Evolutionary conservation across 2,888 invertebrate species (phyloP).

Genomic region (Cetonia aurata): DNA sequence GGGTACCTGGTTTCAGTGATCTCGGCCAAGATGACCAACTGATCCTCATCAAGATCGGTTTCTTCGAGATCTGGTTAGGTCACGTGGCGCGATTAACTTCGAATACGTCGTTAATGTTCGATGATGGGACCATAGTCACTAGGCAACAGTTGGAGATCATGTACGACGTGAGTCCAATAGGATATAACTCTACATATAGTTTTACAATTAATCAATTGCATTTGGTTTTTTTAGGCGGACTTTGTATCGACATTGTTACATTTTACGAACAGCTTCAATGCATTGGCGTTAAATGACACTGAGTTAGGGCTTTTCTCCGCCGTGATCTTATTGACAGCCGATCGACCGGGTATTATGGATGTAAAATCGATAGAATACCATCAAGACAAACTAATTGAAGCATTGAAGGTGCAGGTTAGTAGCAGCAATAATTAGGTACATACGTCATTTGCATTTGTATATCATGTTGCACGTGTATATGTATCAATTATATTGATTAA

Average conservation of each 20-base stretch:
- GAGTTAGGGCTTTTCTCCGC: constrained; percentile 92
- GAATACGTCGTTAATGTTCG: constrained; percentile 84
- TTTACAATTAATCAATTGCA: constrained; percentile 5
- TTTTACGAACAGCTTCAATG: constrained; percentile 82
- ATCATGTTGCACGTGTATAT: no score
- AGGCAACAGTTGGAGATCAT: constrained; percentile 86
- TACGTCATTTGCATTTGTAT: background rate
- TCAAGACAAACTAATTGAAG: constrained; percentile 87
- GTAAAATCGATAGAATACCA: constrained; percentile 82
- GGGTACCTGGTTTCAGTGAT: constrained; percentile 91
- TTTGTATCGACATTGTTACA: constrained; percentile 87
- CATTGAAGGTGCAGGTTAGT: constrained; percentile 83
- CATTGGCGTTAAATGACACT: constrained; percentile 85
- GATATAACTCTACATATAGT: constrained; percentile 3
- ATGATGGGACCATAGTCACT: constrained; percentile 88
- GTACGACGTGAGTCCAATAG: constrained; percentile 81
- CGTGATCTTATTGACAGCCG: constrained; percentile 84
- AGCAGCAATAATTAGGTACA: background rate
- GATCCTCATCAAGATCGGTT: constrained; percentile 95
- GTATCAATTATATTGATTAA: no score
- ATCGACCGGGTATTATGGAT: constrained; percentile 85
- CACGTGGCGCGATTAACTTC: constrained; percentile 86
- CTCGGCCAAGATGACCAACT: constrained; percentile 96
- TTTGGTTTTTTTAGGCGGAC: constrained; percentile 74
- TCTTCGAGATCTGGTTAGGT: constrained; percentile 96